Conservation (phyloP, 2,888 invertebrate species). For the Halictus ligatus region DNA sequence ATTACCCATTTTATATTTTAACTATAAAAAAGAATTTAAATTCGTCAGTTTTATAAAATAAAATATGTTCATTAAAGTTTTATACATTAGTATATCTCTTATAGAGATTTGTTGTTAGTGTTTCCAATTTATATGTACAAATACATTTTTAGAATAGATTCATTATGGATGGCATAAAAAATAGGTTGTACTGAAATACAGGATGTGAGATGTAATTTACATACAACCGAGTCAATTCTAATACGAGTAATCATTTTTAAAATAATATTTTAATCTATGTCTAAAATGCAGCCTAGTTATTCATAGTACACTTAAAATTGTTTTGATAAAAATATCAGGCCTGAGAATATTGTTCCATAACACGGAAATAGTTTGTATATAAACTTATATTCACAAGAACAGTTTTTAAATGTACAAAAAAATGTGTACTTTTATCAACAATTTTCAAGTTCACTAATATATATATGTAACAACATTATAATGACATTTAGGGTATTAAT, state of each 20-base stretch:
- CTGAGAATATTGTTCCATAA: conserved; percentile 20
- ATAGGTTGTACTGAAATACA: background rate
- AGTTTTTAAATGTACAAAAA: background rate
- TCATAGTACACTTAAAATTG: background rate
- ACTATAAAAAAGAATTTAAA: conserved; percentile 16
- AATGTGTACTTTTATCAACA: background rate
- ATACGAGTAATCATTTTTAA: background rate
- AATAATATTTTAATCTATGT: background rate
- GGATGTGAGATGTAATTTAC: background rate
- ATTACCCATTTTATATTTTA: conserved; percentile 17
- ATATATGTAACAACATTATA: conserved; percentile 15
- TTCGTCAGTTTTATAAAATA: conserved; percentile 23
- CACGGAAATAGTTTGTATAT: conserved; percentile 14
- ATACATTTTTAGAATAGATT: conserved; percentile 1
- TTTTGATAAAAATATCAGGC: background rate
- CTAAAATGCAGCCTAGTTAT: background rate
- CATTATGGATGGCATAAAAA: background rate
- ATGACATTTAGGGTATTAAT: conserved; percentile 22
- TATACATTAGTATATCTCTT: conserved; percentile 12
- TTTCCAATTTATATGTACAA: conserved; percentile 26
- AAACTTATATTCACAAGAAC: conserved; percentile 30
- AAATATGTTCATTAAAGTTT: conserved; percentile 28
- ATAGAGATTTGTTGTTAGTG: conserved; percentile 7
- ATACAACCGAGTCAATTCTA: background rate
- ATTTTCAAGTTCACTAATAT: background rate